Conservation (phyloP, 2,797 vertebrate genomes). For the Poeciliopsis presidionis region DNA sequence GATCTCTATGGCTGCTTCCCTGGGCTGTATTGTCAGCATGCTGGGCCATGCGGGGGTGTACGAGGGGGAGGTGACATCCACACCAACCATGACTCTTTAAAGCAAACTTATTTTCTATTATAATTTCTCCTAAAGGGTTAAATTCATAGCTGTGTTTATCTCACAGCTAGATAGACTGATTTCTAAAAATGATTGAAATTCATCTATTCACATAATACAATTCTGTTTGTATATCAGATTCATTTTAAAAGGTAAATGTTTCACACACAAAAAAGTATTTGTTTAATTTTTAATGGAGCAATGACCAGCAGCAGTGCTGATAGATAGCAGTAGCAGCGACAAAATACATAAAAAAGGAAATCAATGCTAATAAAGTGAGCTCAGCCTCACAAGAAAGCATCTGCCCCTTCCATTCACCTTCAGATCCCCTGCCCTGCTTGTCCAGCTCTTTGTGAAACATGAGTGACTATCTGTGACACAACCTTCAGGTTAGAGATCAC, state of each 20-base stretch:
- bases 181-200: neutral
- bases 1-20: constrained; percentile 60
- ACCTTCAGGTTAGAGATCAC: constrained; percentile 67
- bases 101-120: constrained; percentile 24
- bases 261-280: constrained; percentile 41
- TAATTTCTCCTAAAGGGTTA: constrained; percentile 4
- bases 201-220: neutral
- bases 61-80: constrained; percentile 48
- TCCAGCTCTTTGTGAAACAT: constrained; percentile 36
- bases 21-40: constrained; percentile 57
- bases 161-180: neutral
- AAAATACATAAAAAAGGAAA: constrained; percentile 81
- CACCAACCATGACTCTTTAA: constrained; percentile 26
- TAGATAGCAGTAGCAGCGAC: constrained; percentile 77
- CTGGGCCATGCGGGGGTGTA: constrained; percentile 37
- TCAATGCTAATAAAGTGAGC: constrained; percentile 84
- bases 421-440: constrained; percentile 43
- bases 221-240: constrained; percentile 52
- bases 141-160: neutral
- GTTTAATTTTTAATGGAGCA: constrained; percentile 67
- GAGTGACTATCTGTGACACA: constrained; percentile 50
- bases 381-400: constrained; percentile 61
- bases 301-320: constrained; percentile 55
- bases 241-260: constrained; percentile 50
- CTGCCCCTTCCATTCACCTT: constrained; percentile 52